Conservation (phyloP, 2,888 invertebrate genomes). For the Drosophila mettleri region DNA sequence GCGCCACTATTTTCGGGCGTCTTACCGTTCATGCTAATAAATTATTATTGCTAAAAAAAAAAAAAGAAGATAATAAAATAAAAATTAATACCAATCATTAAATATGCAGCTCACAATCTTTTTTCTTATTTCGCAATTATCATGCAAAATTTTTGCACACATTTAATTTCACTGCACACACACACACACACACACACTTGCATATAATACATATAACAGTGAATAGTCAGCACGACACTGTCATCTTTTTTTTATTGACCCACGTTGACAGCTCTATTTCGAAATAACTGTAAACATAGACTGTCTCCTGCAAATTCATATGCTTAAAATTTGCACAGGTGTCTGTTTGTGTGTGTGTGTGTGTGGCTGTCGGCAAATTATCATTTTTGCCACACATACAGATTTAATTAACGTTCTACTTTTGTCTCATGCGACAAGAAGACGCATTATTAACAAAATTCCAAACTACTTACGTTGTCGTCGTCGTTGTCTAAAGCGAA, state of each 20-base stretch:
- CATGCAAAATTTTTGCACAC: slow-evolving; percentile 7
- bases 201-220: slow-evolving; percentile 45
- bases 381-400: slow-evolving; percentile 41
- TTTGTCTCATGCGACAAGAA: slow-evolving; percentile 10
- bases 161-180: slow-evolving; percentile 39
- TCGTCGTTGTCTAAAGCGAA: slow-evolving; percentile 78
- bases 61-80: not conserved
- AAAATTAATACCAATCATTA: slow-evolving; percentile 9
- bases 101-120: slow-evolving; percentile 42
- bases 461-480: slow-evolving; percentile 74
- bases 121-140: slow-evolving; percentile 3
- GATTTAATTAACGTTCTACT: slow-evolving; percentile 19
- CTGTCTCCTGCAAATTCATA: slow-evolving; percentile 18
- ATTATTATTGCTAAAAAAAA: slow-evolving; percentile 53
- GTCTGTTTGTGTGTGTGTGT: slow-evolving; percentile 12
- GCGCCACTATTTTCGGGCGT: slow-evolving; percentile 31
- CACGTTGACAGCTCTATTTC: slow-evolving; percentile 43
- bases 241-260: not conserved
- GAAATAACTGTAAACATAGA: slow-evolving; percentile 55
- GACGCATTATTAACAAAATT: slow-evolving; percentile 61
- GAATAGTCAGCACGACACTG: slow-evolving; percentile 14
- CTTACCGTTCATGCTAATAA: slow-evolving; percentile 62
- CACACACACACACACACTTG: not conserved
- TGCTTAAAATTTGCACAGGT: slow-evolving; percentile 8
- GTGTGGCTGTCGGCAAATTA: slow-evolving; percentile 7